These are phyloP conservation scores for Macrotus californicus DNA, from an alignment of 2,113 vertebrate species.

Conservation along the genomic window DNA sequence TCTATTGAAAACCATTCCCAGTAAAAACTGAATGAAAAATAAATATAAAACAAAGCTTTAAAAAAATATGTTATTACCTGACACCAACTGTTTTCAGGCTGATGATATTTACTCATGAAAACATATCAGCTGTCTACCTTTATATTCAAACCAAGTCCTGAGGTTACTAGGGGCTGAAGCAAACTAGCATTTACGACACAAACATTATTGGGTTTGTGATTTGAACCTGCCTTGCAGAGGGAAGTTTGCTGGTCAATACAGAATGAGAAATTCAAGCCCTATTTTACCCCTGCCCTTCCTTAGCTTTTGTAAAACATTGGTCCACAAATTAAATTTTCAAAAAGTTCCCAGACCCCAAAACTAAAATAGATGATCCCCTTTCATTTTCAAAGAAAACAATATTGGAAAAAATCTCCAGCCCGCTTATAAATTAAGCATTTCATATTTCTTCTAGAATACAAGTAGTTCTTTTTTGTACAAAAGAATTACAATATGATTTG, in stretches of 20 bases:
- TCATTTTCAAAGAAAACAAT: constrained; percentile 86
- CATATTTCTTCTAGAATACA: constrained; percentile 90
- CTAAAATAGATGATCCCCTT: constrained; percentile 86
- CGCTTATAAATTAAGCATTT: constrained; percentile 91
- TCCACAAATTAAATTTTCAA: constrained; percentile 90
- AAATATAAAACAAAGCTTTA: constrained; percentile 81
- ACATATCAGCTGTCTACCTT: constrained; percentile 81
- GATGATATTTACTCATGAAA: constrained; percentile 78
- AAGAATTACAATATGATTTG: constrained; percentile 92
- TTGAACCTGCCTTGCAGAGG: constrained; percentile 80
- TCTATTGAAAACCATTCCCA: constrained; percentile 79
- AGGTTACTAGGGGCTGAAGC: constrained; percentile 83
- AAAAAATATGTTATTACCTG: constrained; percentile 77
- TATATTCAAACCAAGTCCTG: constrained; percentile 83
- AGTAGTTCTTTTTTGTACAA: constrained; percentile 90
- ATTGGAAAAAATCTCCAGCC: constrained; percentile 86
- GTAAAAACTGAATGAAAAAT: constrained; percentile 80
- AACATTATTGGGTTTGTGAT: constrained; percentile 76
- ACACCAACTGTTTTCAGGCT: constrained; percentile 81
- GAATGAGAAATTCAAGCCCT: constrained; percentile 81
- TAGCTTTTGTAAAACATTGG: constrained; percentile 88
- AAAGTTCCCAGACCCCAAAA: constrained; percentile 82
- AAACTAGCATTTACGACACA: constrained; percentile 74
- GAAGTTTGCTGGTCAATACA: constrained; percentile 82
- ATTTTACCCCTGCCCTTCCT: constrained; percentile 80